A percentile compares a stretch with the other conserved stretches of the same genome.
Conservation (phyloP, 2,797 vertebrate species). For the Acomys russatus region DNA sequence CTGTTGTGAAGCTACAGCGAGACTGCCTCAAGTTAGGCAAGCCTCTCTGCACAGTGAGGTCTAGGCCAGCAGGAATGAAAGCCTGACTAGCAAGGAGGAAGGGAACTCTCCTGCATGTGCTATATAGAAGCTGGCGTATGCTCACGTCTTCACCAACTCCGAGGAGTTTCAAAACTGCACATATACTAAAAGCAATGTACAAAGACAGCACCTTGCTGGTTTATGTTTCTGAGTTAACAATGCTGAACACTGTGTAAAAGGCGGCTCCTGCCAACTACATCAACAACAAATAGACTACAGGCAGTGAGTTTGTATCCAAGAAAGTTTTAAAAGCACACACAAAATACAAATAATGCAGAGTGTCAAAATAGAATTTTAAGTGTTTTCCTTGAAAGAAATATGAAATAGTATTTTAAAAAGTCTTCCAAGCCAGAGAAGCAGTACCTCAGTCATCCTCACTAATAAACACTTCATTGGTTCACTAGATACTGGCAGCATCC, state of each 20-base stretch:
- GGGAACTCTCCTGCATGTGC: background rate
- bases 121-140: conserved; percentile 40
- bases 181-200: background rate
- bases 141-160: conserved; percentile 64
- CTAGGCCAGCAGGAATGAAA: background rate
- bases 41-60: background rate
- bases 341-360: background rate
- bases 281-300: conserved; percentile 51
- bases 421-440: conserved; percentile 33
- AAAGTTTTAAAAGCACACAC: conserved; percentile 9
- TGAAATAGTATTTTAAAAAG: background rate
- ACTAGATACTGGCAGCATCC: background rate
- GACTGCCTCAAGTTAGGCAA: background rate
- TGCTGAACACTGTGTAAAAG: conserved; percentile 38
- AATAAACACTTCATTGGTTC: conserved; percentile 13
- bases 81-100: background rate
- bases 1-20: background rate
- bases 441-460: background rate
- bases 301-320: background rate
- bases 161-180: conserved; percentile 45
- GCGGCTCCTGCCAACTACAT: conserved; percentile 50
- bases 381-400: conserved; percentile 43
- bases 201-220: conserved; percentile 43
- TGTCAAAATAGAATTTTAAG: conserved; percentile 39
- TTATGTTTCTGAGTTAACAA: conserved; percentile 36